Percentiles rank a stretch among this genome's conserved stretches.
Evolutionary conservation across 2,797 vertebrate species (phyloP).

Genomic region (Botia almorhae): DNA sequence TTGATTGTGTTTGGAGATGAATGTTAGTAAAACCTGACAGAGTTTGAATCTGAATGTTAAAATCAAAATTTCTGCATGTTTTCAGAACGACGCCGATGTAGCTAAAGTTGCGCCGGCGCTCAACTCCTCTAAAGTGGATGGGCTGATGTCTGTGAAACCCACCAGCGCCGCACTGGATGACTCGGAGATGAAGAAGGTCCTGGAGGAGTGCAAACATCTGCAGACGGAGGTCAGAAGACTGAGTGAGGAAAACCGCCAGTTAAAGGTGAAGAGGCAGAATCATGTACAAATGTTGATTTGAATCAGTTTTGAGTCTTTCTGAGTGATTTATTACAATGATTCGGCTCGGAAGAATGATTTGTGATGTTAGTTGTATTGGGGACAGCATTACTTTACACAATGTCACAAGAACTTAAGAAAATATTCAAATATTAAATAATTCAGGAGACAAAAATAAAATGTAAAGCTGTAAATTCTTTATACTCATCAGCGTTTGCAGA

Average conservation of each 20-base stretch:
- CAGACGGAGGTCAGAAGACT: conserved; percentile 90
- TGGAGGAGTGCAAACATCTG: conserved; percentile 95
- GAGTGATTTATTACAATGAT: no score
- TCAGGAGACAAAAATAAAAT: no score
- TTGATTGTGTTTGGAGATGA: no score
- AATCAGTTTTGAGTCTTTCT: not conserved
- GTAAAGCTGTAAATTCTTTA: no score
- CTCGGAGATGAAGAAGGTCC: conserved; percentile 87
- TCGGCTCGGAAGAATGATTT: no score
- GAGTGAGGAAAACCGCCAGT: conserved; percentile 90
- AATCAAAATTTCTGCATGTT: not conserved
- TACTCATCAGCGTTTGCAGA: no score
- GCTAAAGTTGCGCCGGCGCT: conserved; percentile 79
- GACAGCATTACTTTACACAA: no score
- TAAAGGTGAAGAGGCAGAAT: conserved; percentile 76
- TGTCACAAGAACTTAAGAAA: no score
- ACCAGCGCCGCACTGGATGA: conserved; percentile 82
- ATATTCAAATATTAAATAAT: no score
- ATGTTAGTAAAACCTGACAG: no score
- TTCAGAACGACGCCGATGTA: conserved; percentile 87
- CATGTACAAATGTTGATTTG: conserved; percentile 60
- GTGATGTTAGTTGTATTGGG: no score
- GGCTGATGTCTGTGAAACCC: conserved; percentile 75
- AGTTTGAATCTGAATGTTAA: no score
- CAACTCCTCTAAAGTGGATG: conserved; percentile 86